Percentiles rank a stretch among this genome's conserved stretches.
Conservation (phyloP, 2,113 vertebrate genomes). For the Alligator sinensis region DNA sequence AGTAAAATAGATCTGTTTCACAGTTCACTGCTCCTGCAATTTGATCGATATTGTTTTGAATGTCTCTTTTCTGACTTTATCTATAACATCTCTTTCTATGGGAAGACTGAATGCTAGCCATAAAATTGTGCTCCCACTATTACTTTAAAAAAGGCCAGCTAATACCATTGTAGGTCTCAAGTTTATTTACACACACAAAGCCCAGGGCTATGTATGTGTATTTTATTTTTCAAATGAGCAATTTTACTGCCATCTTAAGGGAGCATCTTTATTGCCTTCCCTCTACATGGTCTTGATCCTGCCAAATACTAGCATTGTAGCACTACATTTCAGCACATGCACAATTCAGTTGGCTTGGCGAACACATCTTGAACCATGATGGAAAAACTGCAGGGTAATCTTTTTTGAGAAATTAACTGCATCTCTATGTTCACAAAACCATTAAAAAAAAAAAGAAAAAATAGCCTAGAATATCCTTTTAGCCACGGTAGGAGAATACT, state of each 20-base stretch:
- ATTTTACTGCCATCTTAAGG: neutral
- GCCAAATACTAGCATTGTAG: neutral
- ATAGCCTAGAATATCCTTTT: neutral
- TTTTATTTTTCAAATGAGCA: conserved; percentile 24
- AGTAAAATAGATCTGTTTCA: conserved; percentile 70
- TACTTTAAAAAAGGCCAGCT: conserved; percentile 24
- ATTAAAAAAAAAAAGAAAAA: neutral
- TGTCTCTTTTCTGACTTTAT: conserved; percentile 52
- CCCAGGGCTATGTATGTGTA: neutral
- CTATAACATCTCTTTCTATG: conserved; percentile 55
- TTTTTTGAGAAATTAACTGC: neutral
- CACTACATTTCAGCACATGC: conserved; percentile 1
- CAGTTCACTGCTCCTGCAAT: conserved; percentile 68
- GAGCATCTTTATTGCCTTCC: conserved; percentile 21
- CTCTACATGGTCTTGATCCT: neutral
- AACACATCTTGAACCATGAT: neutral
- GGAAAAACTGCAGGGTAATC: neutral
- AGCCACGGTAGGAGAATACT: neutral
- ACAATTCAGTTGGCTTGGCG: neutral
- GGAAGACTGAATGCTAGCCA: neutral
- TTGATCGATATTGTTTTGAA: conserved; percentile 78
- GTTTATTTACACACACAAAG: conserved; percentile 38
- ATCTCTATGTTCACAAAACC: neutral
- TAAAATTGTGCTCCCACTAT: conserved; percentile 19
- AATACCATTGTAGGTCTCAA: conserved; percentile 22